Evolutionary conservation across 2,797 vertebrate genomes (phyloP).

Genomic region (Crocodylus rhombifer): DNA sequence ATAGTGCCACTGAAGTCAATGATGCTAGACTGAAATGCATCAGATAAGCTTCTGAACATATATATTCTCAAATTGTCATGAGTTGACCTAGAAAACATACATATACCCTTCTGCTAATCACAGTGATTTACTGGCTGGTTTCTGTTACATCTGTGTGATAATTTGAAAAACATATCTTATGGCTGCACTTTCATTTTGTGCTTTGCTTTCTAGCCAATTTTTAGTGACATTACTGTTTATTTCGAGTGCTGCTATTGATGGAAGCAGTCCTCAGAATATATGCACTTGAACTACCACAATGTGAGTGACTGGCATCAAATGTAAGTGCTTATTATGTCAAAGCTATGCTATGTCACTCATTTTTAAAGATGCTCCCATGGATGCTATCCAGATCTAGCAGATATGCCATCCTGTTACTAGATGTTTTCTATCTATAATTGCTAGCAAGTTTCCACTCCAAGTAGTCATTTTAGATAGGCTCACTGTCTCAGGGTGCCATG

Average conservation of each 20-base stretch:
- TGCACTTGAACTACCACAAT: background rate
- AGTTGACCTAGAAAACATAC: constrained; percentile 23
- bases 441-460: rapidly evolving
- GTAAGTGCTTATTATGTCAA: rapidly evolving
- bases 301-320: background rate
- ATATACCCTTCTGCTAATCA: constrained; percentile 1
- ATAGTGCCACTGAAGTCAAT: background rate
- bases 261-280: background rate
- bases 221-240: background rate
- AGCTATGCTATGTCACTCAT: background rate
- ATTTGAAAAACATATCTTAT: background rate
- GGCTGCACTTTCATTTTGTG: background rate
- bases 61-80: constrained; percentile 10
- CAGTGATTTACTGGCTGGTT: background rate
- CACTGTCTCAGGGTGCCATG: constrained; percentile 6
- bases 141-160: background rate
- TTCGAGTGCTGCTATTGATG: background rate
- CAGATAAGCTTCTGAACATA: background rate
- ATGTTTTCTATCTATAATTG: rapidly evolving
- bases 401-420: background rate
- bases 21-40: background rate
- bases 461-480: background rate
- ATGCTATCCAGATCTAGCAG: background rate
- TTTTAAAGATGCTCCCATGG: background rate
- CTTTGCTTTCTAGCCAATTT: background rate